Evolutionary conservation across 2,113 vertebrate species (phyloP), one percentile per base, ranked within the genome.

Genomic region (Potamarius usumacintae): DNA sequence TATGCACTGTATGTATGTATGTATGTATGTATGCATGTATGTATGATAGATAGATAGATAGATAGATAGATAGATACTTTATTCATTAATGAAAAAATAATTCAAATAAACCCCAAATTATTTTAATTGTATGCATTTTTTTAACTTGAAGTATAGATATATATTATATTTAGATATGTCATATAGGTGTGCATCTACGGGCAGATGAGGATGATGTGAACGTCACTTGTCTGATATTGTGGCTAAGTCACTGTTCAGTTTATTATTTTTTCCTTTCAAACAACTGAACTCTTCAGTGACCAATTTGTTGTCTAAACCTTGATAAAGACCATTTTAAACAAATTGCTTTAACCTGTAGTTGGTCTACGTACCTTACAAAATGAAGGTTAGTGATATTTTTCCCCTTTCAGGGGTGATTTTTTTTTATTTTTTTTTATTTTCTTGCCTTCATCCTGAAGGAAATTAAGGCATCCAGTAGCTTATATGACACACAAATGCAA

Each of bases 81-180:
- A 42, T 42, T 42, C 42, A 42, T 42, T 42, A 42, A 42, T 42
- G 4, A 42, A 42, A 42, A 42, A 42, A 42, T 42, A 42, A 42
- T 42, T 42, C 42, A 42, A 42, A 42, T 42, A 91, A 90, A 90
- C 92, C 89, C 80, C 91, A 90, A 93, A 93, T 93, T 58, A 91
- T 93, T 93, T 94, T 89, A 94, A 94, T 93, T 94, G 92, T 95
- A 92, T 91, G 94, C 93, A 91, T 94, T 94, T 96, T 93, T 93
- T 94, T 92, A 90, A 91, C 93, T 86, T 90, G 92, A 92, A 82
- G 25, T 50, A 78, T 25, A 77, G 74, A 78, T n/a, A 34, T 52
- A 62, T 72, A 20, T 7, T 42, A 76, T 50, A 52, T 50, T 50
- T 53, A 72, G 30, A 48, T 77, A 84, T 84, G 25, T 89, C 2